Base-by-base conservation (phyloP, 2,888 invertebrate genomes). In the Perizoma affinitatum region DNA sequence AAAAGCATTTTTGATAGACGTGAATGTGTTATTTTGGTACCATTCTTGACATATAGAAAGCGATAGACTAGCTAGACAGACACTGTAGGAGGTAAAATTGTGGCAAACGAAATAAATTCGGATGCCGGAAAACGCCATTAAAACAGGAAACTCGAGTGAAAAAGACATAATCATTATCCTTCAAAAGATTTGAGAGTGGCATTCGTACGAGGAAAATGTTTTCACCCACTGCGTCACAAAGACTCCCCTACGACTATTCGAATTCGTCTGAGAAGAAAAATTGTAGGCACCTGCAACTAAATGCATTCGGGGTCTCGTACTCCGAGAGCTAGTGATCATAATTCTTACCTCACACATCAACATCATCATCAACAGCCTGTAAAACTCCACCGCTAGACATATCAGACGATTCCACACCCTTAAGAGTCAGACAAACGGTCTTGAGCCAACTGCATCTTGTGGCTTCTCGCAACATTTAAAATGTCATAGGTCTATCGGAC, bases 281-380 rank as follows among this genome's bases (percentile, higher is more conserved):
- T 89, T 79, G 86, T 83, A 84, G 82, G 83, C 88, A 89, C 88
- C 90, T 90, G 90, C 90, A 89, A 84, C 84, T 88, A 89, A 88
- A 88, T 86, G 89, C 90, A 89, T 81, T 80, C 74, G 74, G 69
- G 76, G 50, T 22, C 46, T 46, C 36, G 22, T 58, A 47, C 79
- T n/a, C 9, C 35, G 34, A 40, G 11, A 54, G 51, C 45, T 35
- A 22, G 41, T 40, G 33, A 22, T 40, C 5, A 47, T 11, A 41
- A 38, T 53, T 54, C 0, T 53, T 49, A 40, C 48, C 4, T 9
- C 22, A 52, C 41, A 22, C 22, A 22, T 22, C 22, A 22, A 22
- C 22, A 22, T 22, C 22, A 38, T 38, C 7, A 38, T 7, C 38
- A 38, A 5, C 5, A 6, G 38, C 5, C 38, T 38, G 38, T 6